Evolutionary conservation across 2,797 vertebrate species (phyloP).

Genomic region (Synanceia verrucosa): DNA sequence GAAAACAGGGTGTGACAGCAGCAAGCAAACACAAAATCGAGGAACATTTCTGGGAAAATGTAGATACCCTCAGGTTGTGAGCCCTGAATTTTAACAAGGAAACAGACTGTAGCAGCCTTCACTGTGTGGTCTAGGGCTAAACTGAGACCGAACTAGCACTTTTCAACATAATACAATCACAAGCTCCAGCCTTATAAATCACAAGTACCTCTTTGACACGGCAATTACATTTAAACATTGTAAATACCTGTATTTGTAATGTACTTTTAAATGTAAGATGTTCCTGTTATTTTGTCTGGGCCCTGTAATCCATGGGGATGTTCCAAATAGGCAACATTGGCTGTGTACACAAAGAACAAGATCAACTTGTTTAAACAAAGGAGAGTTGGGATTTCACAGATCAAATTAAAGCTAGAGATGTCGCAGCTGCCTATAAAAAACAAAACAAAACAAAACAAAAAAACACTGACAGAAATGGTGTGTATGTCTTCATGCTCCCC

Average conservation of each 20-base stretch:
- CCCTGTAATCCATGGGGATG: background rate
- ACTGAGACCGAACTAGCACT: background rate
- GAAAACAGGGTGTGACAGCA: too few relatives aligned
- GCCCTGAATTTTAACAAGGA: background rate
- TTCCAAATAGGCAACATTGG: background rate
- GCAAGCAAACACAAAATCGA: background rate
- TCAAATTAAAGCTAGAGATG: constrained; percentile 21
- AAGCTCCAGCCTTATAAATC: background rate
- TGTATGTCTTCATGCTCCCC: background rate
- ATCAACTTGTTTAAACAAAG: constrained; percentile 31
- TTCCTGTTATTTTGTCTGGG: background rate
- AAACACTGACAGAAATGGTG: background rate
- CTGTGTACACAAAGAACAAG: constrained; percentile 3
- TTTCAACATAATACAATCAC: background rate
- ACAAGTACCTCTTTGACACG: background rate
- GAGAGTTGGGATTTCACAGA: background rate
- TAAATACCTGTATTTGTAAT: background rate
- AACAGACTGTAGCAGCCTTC: background rate
- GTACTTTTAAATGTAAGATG: background rate
- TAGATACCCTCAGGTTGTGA: background rate
- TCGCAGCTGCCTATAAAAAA: background rate
- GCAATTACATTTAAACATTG: background rate
- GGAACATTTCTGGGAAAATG: background rate
- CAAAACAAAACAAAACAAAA: too few relatives aligned
- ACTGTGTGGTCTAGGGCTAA: background rate